Evolutionary conservation across 2,888 invertebrate genomes (phyloP).

Genomic region (Melinaea marsaeus): DNA sequence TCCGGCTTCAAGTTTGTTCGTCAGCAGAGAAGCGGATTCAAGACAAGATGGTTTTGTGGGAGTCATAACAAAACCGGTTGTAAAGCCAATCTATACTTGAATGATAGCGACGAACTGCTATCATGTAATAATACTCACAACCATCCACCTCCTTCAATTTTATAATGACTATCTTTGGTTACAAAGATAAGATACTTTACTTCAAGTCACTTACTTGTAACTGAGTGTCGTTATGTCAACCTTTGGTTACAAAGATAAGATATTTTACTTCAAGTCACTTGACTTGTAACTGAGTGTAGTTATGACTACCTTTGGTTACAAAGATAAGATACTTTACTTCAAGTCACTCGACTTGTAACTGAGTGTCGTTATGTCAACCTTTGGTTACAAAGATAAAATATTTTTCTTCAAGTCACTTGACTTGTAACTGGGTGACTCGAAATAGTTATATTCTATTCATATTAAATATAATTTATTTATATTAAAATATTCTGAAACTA

Average conservation of each 20-base stretch:
- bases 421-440: background rate
- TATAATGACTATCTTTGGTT: conserved; percentile 6
- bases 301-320: background rate
- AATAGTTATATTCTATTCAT: background rate
- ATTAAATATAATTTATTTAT: too few species aligned
- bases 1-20: conserved; percentile 33
- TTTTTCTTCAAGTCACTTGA: too few species aligned
- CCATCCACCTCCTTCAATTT: conserved; percentile 20
- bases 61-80: conserved; percentile 32
- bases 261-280: too few species aligned
- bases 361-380: too few species aligned
- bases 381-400: too few species aligned
- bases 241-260: too few species aligned
- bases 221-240: too few species aligned
- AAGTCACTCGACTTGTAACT: too few species aligned
- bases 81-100: conserved; percentile 29
- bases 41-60: conserved; percentile 36
- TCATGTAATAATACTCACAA: conserved; percentile 22
- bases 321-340: background rate
- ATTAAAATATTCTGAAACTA: too few species aligned
- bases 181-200: background rate
- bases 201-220: too few species aligned
- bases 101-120: conserved; percentile 20
- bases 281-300: too few species aligned
- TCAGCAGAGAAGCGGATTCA: conserved; percentile 27